phyloP scores from a whole-genome alignment of 2,113 vertebrate species.

The Varanus salvator region DNA sequence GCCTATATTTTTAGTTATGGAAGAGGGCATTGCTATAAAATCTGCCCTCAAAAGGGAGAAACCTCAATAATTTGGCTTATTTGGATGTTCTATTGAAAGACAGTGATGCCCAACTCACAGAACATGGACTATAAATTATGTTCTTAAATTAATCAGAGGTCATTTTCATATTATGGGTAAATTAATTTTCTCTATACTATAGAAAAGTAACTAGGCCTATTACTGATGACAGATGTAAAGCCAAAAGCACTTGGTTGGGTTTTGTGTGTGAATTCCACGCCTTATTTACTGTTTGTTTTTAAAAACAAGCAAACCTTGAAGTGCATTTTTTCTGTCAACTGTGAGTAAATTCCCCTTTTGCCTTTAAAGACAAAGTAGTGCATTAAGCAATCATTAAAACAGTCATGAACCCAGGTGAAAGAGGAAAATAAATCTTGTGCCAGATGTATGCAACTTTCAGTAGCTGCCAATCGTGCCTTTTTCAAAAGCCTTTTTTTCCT shows the following conservation, averaged over 20 bases:
- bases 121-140: background rate
- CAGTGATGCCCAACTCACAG: background rate
- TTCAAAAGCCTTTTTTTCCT: constrained; percentile 64
- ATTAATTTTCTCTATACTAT: constrained; percentile 31
- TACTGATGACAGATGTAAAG: constrained; percentile 30
- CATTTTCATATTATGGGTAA: constrained; percentile 44
- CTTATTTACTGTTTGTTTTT: constrained; percentile 66
- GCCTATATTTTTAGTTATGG: constrained; percentile 31
- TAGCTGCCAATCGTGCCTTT: constrained; percentile 78
- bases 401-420: constrained; percentile 5
- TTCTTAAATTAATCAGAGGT: constrained; percentile 49
- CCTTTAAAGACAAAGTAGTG: constrained; percentile 67
- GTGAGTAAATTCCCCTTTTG: constrained; percentile 72
- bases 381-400: constrained; percentile 58
- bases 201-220: constrained; percentile 50
- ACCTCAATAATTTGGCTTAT: constrained; percentile 20
- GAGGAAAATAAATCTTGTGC: constrained; percentile 46
- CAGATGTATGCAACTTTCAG: constrained; percentile 68
- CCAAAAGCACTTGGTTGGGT: constrained; percentile 58
- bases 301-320: constrained; percentile 50
- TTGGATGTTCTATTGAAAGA: constrained; percentile 52
- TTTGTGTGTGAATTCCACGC: constrained; percentile 57
- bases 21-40: constrained; percentile 48
- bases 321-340: constrained; percentile 73
- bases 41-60: background rate